Evolutionary conservation across 2,113 vertebrate genomes (phyloP).

Genomic region (Corapipo altera): DNA sequence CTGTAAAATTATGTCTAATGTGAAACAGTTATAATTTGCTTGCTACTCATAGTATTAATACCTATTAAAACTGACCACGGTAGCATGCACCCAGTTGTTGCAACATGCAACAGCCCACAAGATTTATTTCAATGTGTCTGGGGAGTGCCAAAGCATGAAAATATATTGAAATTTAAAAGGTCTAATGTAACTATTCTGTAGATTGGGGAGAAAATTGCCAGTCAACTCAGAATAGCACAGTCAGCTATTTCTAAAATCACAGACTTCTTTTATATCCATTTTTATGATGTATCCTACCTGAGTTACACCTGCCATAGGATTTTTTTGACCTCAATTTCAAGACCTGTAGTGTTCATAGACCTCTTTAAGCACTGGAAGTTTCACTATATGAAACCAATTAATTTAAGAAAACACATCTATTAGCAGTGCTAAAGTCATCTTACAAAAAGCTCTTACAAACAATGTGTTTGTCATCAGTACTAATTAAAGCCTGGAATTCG

Average conservation of each 20-base stretch:
- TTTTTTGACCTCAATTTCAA: neutral
- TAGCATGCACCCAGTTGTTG: neutral
- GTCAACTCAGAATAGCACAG: neutral
- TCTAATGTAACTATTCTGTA: neutral
- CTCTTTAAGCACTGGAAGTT: neutral
- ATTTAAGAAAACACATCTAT: neutral
- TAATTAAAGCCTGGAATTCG: conserved; percentile 2
- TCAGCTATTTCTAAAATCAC: neutral
- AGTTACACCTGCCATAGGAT: neutral
- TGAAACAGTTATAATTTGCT: conserved; percentile 62
- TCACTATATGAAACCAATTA: neutral
- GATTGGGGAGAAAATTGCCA: neutral
- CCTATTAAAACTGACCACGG: conserved; percentile 49
- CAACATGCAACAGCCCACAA: conserved; percentile 24
- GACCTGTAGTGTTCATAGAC: neutral
- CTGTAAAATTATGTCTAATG: conserved; percentile 54
- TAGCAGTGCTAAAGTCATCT: neutral
- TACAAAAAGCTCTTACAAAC: neutral
- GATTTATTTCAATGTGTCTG: conserved; percentile 24
- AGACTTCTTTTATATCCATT: neutral
- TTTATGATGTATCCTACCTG: neutral
- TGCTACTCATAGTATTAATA: conserved; percentile 53
- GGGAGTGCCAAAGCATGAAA: neutral
- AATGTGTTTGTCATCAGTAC: neutral
- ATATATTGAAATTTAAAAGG: neutral